Evolutionary conservation across 2,797 vertebrate genomes (phyloP), one percentile per base, ranked within the genome.

Genomic region (Pristis pectinata): DNA sequence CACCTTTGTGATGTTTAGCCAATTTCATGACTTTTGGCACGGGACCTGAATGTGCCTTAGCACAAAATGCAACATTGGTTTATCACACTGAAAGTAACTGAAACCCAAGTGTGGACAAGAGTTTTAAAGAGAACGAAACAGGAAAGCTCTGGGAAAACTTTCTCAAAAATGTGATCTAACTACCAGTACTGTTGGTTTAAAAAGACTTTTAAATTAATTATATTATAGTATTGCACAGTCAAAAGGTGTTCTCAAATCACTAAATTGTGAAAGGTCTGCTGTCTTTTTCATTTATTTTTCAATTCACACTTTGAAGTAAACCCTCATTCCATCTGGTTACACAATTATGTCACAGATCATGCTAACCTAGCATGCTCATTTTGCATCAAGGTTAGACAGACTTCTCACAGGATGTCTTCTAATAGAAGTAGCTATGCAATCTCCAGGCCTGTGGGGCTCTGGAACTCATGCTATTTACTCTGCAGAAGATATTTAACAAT

Each of bases 61-160:
- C 67, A 19, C 64, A 67, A 67, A 67, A 67, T 19, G 49, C 49
- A 49, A 67, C 64, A 67, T 67, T 13, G 2, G 13, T 67, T 67
- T 67, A 27, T 3, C 70, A 72, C 19, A 27, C 22, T 1, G 24
- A 22, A 72, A 72, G 72, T 6, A 72, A 22, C 22, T 72, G 70
- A 72, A 72, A 72, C 22, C 70, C 70, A 22, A 49, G 72, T 27
- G 27, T 64, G 2, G 59, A 19, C 6, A 67, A 41, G 59, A 67
- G n/a, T 19, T 91, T 91, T n/a, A 91, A 91, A 91, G 61, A 64
- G n/a, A 91, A 67, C n/a, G 91, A 64, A 91, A 64, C 27, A n/a
- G 83, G 30, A 87, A 13, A 61, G 15, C 49, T 30, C 27, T 56
- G 27, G 49, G 9, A 56, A 27, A 30, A 79, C 30, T 67, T 41